These are phyloP conservation scores for Thymallus thymallus DNA, from an alignment of 2,113 vertebrate species.

Conservation along the genomic window DNA sequence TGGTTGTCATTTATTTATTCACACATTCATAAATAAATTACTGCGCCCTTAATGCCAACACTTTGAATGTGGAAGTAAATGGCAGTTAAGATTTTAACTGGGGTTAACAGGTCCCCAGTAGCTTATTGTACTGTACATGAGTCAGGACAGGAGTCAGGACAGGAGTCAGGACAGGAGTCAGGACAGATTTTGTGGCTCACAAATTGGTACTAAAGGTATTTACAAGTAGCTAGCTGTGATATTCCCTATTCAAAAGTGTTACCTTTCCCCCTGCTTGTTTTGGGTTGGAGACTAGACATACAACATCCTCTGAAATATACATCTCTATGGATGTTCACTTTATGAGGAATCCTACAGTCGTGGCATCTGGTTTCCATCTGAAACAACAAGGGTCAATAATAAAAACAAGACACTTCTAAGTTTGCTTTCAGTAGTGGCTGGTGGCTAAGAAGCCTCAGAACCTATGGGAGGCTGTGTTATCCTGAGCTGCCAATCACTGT, in stretches of 20 bases:
- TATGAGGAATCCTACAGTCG: constrained; percentile 24
- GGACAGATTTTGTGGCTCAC: too few relatives aligned
- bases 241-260: constrained; percentile 52
- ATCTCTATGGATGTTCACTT: constrained; percentile 22
- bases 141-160: too few relatives aligned
- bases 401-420: constrained; percentile 20
- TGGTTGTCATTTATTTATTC: constrained; percentile 96
- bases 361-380: constrained; percentile 33
- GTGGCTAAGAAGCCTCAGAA: neutral
- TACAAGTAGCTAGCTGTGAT: neutral
- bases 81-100: neutral
- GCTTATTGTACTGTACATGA: neutral
- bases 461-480: too few relatives aligned
- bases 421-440: constrained; percentile 25
- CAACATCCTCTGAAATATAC: constrained; percentile 30
- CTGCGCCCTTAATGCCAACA: constrained; percentile 32
- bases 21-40: constrained; percentile 80
- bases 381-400: constrained; percentile 10
- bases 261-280: constrained; percentile 18
- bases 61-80: constrained; percentile 48
- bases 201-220: neutral
- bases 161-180: too few relatives aligned
- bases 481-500: too few relatives aligned
- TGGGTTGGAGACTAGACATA: constrained; percentile 31
- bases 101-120: too few relatives aligned